These are phyloP conservation scores for Vidua macroura DNA, from an alignment of 2,113 vertebrate genomes.

Conservation along the genomic window DNA sequence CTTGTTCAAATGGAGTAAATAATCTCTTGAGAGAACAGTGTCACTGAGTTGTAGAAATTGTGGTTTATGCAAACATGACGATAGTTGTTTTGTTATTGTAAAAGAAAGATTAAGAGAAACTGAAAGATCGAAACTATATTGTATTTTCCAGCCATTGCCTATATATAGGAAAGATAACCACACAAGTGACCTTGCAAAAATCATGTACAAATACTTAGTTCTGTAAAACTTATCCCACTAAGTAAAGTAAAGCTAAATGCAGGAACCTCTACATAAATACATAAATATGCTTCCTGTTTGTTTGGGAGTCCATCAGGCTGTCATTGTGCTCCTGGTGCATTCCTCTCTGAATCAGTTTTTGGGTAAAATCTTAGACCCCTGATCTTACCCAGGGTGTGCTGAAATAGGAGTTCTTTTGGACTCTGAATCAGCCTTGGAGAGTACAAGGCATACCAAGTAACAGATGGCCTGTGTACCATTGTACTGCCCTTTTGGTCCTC, in stretches of 20 bases:
- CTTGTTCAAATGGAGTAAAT: not conserved
- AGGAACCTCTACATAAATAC: not conserved
- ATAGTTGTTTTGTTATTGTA: not conserved
- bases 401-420: not conserved
- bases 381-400: not conserved
- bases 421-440: not conserved
- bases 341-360: not conserved
- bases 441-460: not conserved
- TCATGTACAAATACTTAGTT: not conserved
- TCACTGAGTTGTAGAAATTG: not conserved
- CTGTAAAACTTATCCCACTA: not conserved
- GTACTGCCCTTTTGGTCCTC: not conserved
- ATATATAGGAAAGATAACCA: not conserved
- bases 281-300: not conserved
- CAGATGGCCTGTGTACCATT: not conserved
- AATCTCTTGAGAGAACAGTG: not conserved
- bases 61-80: not conserved
- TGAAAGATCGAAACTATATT: not conserved
- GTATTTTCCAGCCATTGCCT: not conserved
- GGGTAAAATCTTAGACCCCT: not conserved
- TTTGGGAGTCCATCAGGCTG: not conserved
- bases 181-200: not conserved
- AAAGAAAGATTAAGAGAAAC: not conserved
- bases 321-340: not conserved
- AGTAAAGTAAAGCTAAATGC: not conserved